phyloP scores from a whole-genome alignment of 2,888 invertebrate genomes.

The Catocala sponsa region DNA sequence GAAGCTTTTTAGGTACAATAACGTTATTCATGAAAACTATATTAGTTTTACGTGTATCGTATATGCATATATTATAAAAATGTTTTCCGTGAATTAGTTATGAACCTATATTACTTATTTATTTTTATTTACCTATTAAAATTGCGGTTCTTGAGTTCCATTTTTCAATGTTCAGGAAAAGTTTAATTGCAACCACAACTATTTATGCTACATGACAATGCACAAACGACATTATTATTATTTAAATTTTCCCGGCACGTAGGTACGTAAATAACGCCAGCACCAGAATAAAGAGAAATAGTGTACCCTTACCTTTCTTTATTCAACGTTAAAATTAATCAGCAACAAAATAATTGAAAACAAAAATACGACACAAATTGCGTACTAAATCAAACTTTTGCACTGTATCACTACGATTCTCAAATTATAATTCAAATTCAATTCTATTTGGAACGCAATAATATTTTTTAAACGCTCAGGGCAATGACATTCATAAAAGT shows the following conservation, averaged over 20 bases:
- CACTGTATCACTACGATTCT: slow-evolving; percentile 64
- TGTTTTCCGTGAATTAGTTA: too few species aligned
- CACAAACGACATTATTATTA: background rate
- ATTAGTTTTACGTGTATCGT: too few species aligned
- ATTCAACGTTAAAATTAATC: slow-evolving; percentile 47
- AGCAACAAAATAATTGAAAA: slow-evolving; percentile 44
- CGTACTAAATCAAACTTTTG: slow-evolving; percentile 31
- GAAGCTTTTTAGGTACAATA: too few species aligned
- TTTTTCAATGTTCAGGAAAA: too few species aligned
- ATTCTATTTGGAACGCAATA: slow-evolving; percentile 50
- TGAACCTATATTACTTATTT: too few species aligned
- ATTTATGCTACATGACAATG: slow-evolving; percentile 6
- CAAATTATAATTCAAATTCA: slow-evolving; percentile 15
- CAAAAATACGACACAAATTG: slow-evolving; percentile 44
- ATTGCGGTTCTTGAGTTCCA: too few species aligned
- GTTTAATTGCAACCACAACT: too few species aligned
- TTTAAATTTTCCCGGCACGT: background rate
- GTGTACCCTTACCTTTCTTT: slow-evolving; percentile 57
- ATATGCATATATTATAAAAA: too few species aligned
- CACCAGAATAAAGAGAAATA: slow-evolving; percentile 9
- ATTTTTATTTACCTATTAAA: too few species aligned
- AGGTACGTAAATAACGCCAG: background rate
- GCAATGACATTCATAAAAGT: slow-evolving; percentile 64
- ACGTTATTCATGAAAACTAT: too few species aligned
- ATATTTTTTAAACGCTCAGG: slow-evolving; percentile 52